Conservation (phyloP, 2,113 vertebrate genomes). For the Heteronetta atricapilla region DNA sequence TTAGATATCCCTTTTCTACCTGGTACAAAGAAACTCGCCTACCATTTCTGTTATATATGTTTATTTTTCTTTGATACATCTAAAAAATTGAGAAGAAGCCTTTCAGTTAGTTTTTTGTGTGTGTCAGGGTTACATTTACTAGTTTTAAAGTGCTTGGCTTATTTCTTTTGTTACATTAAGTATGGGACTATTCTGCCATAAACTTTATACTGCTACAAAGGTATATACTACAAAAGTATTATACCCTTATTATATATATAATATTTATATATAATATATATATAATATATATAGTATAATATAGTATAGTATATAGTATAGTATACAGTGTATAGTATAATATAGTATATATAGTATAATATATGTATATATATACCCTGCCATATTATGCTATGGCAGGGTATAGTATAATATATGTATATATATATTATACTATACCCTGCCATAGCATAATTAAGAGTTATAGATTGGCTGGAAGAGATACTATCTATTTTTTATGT, state of each 20-base stretch:
- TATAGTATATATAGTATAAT: no score
- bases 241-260: neutral
- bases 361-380: no score
- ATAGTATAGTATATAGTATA: no score
- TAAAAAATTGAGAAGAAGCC: neutral
- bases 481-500: neutral
- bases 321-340: no score
- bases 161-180: neutral
- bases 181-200: neutral
- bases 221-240: no score
- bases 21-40: neutral
- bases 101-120: neutral
- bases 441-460: neutral
- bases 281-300: no score
- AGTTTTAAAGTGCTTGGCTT: neutral
- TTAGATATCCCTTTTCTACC: neutral
- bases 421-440: no score
- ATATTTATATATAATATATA: no score
- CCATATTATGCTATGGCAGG: no score
- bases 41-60: neutral
- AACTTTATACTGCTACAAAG: neutral
- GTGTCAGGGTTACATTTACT: no score
- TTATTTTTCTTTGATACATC: neutral
- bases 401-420: no score
- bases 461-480: neutral